phyloP scores from a whole-genome alignment of 2,113 vertebrate genomes.

The Lota lota region DNA sequence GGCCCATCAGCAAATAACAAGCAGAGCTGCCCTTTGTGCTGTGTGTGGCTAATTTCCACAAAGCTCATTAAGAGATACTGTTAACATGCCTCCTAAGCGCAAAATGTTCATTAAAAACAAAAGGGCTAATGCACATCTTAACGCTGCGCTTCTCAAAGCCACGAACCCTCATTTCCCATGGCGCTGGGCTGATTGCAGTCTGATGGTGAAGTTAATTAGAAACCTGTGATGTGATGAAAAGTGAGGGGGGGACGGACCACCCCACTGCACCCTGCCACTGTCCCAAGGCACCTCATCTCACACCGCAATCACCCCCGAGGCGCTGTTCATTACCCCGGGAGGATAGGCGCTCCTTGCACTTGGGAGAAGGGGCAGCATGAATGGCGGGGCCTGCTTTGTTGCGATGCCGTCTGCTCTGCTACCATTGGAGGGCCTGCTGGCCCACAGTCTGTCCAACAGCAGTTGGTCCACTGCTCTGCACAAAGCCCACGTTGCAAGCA shows the following conservation, averaged over 20 bases:
- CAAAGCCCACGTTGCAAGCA: no score
- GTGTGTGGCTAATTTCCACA: conserved; percentile 44
- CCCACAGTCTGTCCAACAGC: no score
- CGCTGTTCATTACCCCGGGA: neutral
- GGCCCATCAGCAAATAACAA: conserved; percentile 52
- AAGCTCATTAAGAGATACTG: conserved; percentile 61
- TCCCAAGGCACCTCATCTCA: conserved; percentile 22
- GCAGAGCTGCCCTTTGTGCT: conserved; percentile 52
- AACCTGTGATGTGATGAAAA: conserved; percentile 56
- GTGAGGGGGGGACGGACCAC: conserved; percentile 24
- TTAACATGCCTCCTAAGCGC: conserved; percentile 71
- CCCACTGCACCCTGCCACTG: conserved; percentile 10
- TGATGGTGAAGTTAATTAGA: conserved; percentile 69
- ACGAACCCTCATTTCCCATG: conserved; percentile 52
- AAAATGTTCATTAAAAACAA: conserved; percentile 72
- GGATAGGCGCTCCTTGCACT: neutral
- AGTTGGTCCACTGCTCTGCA: no score
- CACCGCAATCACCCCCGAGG: neutral
- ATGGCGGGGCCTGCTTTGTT: neutral
- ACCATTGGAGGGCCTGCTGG: neutral
- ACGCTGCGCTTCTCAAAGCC: conserved; percentile 44
- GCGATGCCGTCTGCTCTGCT: neutral
- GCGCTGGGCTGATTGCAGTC: conserved; percentile 60
- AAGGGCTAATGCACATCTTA: conserved; percentile 67
- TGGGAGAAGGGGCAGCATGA: neutral